phyloP scores from a whole-genome alignment of 35 echinoderm and acorn worm species.

The Diadema setosum region DNA sequence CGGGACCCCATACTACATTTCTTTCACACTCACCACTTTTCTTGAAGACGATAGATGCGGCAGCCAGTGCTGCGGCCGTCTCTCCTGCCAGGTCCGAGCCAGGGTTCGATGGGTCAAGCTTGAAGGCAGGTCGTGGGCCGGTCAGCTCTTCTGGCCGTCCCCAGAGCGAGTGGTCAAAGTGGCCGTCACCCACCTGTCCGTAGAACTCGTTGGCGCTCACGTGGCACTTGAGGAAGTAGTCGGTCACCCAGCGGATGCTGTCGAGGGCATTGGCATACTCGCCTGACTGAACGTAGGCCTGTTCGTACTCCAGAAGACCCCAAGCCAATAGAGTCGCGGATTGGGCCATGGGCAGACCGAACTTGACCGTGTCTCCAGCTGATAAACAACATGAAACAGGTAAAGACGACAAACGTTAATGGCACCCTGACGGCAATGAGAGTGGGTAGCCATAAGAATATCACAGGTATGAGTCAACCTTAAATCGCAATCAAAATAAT shows the following conservation, averaged over 20 bases:
- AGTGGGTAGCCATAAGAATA: too few relatives aligned
- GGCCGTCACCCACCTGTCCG: conserved; percentile 14
- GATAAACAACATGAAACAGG: too few relatives aligned
- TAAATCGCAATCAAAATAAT: too few relatives aligned
- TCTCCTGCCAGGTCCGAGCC: conserved; percentile 61
- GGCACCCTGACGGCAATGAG: too few relatives aligned
- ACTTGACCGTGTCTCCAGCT: conserved; percentile 31
- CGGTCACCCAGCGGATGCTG: conserved; percentile 43
- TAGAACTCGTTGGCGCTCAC: neutral
- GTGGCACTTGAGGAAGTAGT: conserved; percentile 67
- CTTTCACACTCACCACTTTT: neutral
- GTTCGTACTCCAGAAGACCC: conserved; percentile 44
- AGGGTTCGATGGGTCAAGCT: neutral
- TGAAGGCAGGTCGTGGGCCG: conserved; percentile 20
- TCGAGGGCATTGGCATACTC: conserved; percentile 3
- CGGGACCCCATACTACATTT: too few relatives aligned
- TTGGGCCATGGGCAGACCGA: conserved; percentile 51
- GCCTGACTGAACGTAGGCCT: neutral
- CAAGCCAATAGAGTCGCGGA: conserved; percentile 36
- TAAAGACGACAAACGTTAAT: neutral
- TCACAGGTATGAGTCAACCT: too few relatives aligned
- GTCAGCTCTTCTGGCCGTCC: conserved; percentile 83
- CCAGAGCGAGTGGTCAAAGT: neutral
- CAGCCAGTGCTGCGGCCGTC: conserved; percentile 50
- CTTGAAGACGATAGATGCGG: conserved; percentile 46